phyloP scores from a whole-genome alignment of 1,140 invertebrate species.

The Drosophila busckii region DNA sequence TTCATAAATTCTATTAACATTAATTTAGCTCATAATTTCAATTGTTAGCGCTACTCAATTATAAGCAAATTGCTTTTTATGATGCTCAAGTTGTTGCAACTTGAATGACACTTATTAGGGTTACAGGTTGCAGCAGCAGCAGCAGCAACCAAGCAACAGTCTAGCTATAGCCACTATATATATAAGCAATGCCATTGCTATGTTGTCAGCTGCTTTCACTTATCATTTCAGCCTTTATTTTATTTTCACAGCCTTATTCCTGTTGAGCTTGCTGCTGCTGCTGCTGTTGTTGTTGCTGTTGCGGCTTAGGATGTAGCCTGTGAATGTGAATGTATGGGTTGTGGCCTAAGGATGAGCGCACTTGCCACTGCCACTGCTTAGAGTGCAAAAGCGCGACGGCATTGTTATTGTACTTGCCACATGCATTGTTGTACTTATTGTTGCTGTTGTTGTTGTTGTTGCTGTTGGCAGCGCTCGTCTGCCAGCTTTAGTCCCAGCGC shows the following conservation, averaged over 20 bases:
- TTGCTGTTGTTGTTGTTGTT: slow-evolving; percentile 16
- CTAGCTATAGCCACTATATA: neutral
- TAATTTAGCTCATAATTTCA: no score
- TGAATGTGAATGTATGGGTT: slow-evolving; percentile 10
- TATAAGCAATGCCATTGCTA: slow-evolving; percentile 1
- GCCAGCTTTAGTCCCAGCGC: slow-evolving; percentile 59
- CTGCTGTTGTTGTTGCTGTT: slow-evolving; percentile 5
- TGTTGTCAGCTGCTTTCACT: slow-evolving; percentile 39
- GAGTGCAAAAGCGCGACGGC: slow-evolving; percentile 65
- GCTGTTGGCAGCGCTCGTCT: slow-evolving; percentile 64
- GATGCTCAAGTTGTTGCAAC: no score
- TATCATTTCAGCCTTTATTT: slow-evolving; percentile 67
- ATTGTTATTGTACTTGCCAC: slow-evolving; percentile 40
- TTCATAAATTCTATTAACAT: no score
- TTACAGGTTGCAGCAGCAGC: neutral
- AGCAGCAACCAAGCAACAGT: no score
- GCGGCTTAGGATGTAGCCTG: slow-evolving; percentile 49
- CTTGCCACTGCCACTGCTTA: slow-evolving; percentile 53
- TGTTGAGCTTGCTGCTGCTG: slow-evolving; percentile 38
- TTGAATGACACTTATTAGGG: no score
- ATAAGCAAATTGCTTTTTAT: no score
- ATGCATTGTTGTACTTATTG: slow-evolving; percentile 27
- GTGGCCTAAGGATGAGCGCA: slow-evolving; percentile 58
- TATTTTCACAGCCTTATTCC: slow-evolving; percentile 68
- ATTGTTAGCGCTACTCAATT: no score